phyloP scores from a whole-genome alignment of 2,113 vertebrate species.

The Tonatia bakeri region DNA sequence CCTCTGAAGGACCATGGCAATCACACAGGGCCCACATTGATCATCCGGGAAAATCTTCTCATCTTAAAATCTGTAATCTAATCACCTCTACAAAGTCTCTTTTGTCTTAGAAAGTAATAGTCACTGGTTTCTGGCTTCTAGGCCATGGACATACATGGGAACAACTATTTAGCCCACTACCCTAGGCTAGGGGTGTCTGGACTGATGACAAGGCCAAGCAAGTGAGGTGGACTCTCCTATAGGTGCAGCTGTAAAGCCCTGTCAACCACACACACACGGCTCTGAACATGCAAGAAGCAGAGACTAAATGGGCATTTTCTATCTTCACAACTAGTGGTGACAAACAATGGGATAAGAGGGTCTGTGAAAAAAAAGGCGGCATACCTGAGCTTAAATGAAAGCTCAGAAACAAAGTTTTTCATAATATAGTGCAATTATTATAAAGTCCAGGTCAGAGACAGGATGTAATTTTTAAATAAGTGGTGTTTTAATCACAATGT shows the following conservation, averaged over 20 bases:
- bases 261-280: background rate
- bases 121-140: background rate
- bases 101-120: background rate
- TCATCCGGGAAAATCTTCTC: background rate
- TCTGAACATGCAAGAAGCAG: background rate
- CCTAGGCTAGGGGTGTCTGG: background rate
- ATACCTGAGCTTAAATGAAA: conserved; percentile 21
- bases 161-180: background rate
- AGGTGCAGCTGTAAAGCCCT: background rate
- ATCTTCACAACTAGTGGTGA: background rate
- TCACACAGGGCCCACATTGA: background rate
- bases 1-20: background rate
- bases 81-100: background rate
- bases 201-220: background rate
- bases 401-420: conserved; percentile 2
- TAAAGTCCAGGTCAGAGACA: conserved; percentile 1
- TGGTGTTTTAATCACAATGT: conserved; percentile 39
- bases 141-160: background rate
- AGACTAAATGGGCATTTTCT: background rate
- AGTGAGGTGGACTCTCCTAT: background rate
- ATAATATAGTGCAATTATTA: background rate
- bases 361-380: background rate
- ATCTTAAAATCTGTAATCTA: background rate
- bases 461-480: conserved; percentile 51
- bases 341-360: background rate